Base-by-base conservation (phyloP, 2,888 invertebrate genomes). In the Polyommatus icarus region DNA sequence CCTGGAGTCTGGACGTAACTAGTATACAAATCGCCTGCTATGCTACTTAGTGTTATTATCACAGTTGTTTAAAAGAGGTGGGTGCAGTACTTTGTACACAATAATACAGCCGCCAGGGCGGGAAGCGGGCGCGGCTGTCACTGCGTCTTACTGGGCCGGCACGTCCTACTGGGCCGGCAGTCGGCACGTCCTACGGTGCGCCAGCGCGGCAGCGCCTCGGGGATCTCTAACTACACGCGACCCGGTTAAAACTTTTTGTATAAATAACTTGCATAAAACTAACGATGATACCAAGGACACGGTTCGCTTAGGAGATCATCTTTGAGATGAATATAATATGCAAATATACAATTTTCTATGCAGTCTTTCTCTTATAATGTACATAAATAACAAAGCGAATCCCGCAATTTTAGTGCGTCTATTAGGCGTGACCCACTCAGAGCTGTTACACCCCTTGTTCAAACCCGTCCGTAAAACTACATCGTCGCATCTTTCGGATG, bases 41-140 rank as follows among this genome's bases (percentile, higher is more conserved):
- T 88, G 93, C 94, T 94, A 94, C 94, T 94, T 94, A 94, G 94
- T 94, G 93, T 94, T 94, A 94, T 93, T 94, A 94, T 94, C 94
- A 94, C 94, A 94, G 94, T 94, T 94, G 93, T 92, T 94, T 93
- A 93, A 90, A 90, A 93, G 94, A 94, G 94, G 94, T 94, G 94
- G 94, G 94, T 93, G 94, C 90, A 93, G 94, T 94, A 94, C 94
- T 92, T 94, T 94, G 94, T 94, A 94, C 94, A 94, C 89, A 90
- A 91, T 89, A 90, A 91, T 59, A 90, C 88, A 88, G 90, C 90
- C 91, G 75, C 75, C 46, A 10, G 20, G 50, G 91, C 89, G 85
- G 87, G 87, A 87, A 89, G 86, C 88, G 88, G 87, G 29, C 18
- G 29, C 54, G 75, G 20, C 54, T 54, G 50, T 75, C 75, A 24